Evolutionary conservation across 2,888 invertebrate genomes (phyloP).

Genomic region (Atrina japonica): DNA sequence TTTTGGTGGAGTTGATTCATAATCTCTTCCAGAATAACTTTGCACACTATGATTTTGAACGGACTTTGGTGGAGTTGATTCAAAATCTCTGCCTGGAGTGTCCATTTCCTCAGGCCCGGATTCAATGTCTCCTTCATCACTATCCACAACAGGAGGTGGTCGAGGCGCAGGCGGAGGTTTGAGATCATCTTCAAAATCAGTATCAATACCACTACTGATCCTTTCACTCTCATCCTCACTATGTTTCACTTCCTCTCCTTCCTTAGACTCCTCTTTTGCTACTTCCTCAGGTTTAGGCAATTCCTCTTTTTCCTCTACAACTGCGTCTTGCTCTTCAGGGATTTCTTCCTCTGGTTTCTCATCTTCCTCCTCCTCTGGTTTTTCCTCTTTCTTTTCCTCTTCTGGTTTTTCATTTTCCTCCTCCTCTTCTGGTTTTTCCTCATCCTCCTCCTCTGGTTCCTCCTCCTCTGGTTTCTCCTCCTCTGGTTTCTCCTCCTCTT

Average conservation of each 20-base stretch:
- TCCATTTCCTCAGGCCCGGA: constrained; percentile 59
- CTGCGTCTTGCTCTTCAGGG: constrained; percentile 32
- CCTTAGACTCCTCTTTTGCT: constrained; percentile 25
- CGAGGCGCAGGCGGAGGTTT: constrained; percentile 66
- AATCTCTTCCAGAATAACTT: constrained; percentile 27
- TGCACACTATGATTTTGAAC: constrained; percentile 45
- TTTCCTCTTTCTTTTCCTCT: constrained; percentile 13
- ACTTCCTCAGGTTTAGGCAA: constrained; percentile 19
- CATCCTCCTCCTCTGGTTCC: constrained; percentile 33
- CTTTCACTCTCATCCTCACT: constrained; percentile 58
- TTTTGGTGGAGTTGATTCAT: constrained; percentile 32
- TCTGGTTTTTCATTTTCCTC: constrained; percentile 37
- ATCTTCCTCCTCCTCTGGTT: constrained; percentile 20
- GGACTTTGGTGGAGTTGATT: constrained; percentile 45
- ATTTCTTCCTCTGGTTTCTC: constrained; percentile 32
- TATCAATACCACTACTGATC: constrained; percentile 61
- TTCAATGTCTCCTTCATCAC: constrained; percentile 66
- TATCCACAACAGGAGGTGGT: constrained; percentile 64
- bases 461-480: constrained; percentile 29
- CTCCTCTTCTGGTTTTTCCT: constrained; percentile 28
- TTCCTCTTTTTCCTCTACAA: constrained; percentile 4
- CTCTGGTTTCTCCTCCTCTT: constrained; percentile 19
- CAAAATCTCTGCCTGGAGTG: constrained; percentile 46
- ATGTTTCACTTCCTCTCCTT: constrained; percentile 32
- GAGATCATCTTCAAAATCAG: constrained; percentile 64